phyloP scores from a whole-genome alignment of 2,888 invertebrate species.

The Frankliniella intonsa region DNA sequence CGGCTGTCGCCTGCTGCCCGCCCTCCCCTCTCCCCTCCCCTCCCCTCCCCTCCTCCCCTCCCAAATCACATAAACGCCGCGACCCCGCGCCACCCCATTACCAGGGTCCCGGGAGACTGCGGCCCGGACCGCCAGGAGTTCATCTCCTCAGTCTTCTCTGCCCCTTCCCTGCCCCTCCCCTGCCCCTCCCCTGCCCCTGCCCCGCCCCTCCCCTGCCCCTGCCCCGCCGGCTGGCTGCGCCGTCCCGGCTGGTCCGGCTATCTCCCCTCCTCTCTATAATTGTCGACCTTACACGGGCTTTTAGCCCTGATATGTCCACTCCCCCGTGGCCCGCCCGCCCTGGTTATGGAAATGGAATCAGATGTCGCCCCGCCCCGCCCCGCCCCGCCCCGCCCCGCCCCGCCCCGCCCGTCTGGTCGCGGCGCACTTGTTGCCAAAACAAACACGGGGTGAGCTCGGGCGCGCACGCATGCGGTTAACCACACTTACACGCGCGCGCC shows the following conservation, averaged over 20 bases:
- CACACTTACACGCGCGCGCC: no score
- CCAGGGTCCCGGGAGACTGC: neutral
- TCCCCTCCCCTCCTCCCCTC: neutral
- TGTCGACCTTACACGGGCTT: constrained; percentile 11
- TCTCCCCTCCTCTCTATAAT: neutral
- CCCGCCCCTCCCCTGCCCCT: neutral
- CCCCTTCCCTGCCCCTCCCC: neutral
- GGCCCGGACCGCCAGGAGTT: neutral
- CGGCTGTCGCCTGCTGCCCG: neutral
- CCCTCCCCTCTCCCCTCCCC: neutral
- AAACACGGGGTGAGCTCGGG: neutral
- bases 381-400: no score
- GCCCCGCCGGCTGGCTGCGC: neutral
- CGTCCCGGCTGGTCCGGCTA: no score
- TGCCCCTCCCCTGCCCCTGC: no score
- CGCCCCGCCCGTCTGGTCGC: no score
- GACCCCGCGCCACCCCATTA: constrained; percentile 4
- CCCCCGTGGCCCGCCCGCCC: neutral
- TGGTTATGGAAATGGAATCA: constrained; percentile 6
- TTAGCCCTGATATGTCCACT: neutral
- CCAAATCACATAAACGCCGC: constrained; percentile 16
- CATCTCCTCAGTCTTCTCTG: neutral
- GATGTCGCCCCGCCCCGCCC: neutral
- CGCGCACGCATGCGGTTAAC: no score
- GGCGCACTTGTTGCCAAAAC: constrained; percentile 1